phyloP scores from a whole-genome alignment of 2,888 invertebrate genomes.

The Hypsopygia costalis region DNA sequence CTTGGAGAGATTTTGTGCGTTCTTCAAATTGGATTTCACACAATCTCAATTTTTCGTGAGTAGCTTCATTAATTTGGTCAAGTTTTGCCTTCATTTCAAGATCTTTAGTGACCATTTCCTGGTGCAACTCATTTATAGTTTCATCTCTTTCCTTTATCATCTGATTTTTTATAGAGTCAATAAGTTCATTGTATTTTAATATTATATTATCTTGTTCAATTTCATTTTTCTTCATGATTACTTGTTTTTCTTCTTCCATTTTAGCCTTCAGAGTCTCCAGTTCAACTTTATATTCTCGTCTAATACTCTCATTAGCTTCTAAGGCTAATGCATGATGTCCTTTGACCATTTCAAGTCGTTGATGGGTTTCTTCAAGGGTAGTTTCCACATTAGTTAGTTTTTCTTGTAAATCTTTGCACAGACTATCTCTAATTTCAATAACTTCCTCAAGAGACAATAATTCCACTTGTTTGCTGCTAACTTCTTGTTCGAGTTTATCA shows the following conservation, averaged over 20 bases:
- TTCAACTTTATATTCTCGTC: conserved; percentile 70
- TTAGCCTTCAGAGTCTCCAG: conserved; percentile 64
- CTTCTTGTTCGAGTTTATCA: conserved; percentile 60
- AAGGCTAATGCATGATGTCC: conserved; percentile 71
- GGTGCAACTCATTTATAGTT: conserved; percentile 51
- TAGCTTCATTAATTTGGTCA: conserved; percentile 68
- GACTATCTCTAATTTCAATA: conserved; percentile 64
- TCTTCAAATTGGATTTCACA: conserved; percentile 76
- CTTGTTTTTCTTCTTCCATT: conserved; percentile 69
- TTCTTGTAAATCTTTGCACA: conserved; percentile 67
- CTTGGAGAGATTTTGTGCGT: conserved; percentile 54
- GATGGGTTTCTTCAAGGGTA: conserved; percentile 57
- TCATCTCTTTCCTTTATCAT: conserved; percentile 57
- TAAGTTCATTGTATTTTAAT: conserved; percentile 46
- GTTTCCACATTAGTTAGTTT: conserved; percentile 59
- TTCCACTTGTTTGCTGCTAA: conserved; percentile 62
- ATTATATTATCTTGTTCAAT: conserved; percentile 57
- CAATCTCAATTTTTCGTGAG: conserved; percentile 61
- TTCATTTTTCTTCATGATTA: conserved; percentile 54
- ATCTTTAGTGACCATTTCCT: conserved; percentile 51
- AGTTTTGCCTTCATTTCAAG: conserved; percentile 69
- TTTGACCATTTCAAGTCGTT: conserved; percentile 73
- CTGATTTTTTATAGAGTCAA: conserved; percentile 55
- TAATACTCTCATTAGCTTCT: conserved; percentile 74
- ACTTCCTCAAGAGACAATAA: conserved; percentile 61